Evolutionary conservation across 2,797 vertebrate species (phyloP), one percentile per base, ranked within the genome.

Genomic region (Hydrophis major): DNA sequence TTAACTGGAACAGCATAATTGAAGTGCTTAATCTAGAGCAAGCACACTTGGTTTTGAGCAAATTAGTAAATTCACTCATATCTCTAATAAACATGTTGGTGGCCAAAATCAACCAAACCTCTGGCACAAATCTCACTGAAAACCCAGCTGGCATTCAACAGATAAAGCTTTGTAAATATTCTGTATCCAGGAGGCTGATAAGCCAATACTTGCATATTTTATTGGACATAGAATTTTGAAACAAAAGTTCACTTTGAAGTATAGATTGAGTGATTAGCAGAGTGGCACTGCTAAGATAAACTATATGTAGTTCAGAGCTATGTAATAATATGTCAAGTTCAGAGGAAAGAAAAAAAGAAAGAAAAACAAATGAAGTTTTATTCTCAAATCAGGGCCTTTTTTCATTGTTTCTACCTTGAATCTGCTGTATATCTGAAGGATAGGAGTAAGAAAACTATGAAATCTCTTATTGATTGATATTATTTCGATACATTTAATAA

Each of bases 401-500:
- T 32, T 94, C 37, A 90, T 8, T 10, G 4, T 83, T 0, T 53
- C 55, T 22, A 50, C 2, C 3, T 14, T 91, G 90, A 92, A 56
- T 2, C 53, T 50, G 61, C 1, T 86, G 25, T 88, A 32, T 92
- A 2, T 90, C 53, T 55, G 22, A 74, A 63, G 91, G 93, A 87
- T 55, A 55, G 6, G 1, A 10, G 1, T 83, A 90, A 47, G 53
- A 78, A 83, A 91, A 87, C 66, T 87, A 88, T 63, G 22, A 8
- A n/a, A 55, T 6, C 13, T 32, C 32, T 7, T 14, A 57, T 63
- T 88, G 74, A 42, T 53, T 78, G 14, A n/a, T 4, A 6, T 42
- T 7, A 90, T 87, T 90, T 69, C 37, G 6, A 25, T 18, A 93
- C 27, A 47, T 74, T 87, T 92, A 88, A 92, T 88, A 42, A 37